A percentile compares a stretch with the other conserved stretches of the same genome.
Evolutionary conservation across 2,888 invertebrate genomes (phyloP).

Genomic region (Cantharis rufa): DNA sequence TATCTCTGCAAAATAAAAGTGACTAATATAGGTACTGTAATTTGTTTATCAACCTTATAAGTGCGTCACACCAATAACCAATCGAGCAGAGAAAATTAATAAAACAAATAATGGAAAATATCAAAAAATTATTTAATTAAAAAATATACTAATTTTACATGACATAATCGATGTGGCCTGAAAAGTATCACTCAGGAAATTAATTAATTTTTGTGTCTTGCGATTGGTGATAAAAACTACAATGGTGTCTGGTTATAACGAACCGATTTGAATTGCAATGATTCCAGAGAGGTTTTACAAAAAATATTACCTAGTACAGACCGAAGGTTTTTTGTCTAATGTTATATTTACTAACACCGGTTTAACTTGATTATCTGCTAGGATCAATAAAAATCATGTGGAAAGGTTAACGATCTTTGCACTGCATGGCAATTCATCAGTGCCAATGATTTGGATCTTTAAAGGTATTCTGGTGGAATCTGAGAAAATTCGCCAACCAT

Average conservation of each 20-base stretch:
- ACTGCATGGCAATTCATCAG: neutral
- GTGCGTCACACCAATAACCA: neutral
- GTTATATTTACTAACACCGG: neutral
- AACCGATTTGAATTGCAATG: too few relatives aligned
- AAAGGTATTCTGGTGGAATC: neutral
- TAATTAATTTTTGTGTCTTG: too few relatives aligned
- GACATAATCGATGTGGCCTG: too few relatives aligned
- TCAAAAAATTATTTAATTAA: neutral
- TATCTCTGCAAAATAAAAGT: neutral
- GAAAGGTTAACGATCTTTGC: neutral
- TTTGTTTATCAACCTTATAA: neutral
- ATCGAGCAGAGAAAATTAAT: neutral
- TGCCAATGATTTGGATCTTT: neutral
- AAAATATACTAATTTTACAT: neutral
- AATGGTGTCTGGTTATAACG: too few relatives aligned
- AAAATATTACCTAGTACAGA: too few relatives aligned
- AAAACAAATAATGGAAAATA: neutral
- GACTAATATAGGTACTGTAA: neutral
- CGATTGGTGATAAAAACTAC: too few relatives aligned
- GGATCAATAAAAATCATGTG: neutral
- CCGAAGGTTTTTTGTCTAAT: neutral
- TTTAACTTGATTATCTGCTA: neutral
- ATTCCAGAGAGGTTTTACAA: too few relatives aligned
- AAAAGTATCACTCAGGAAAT: too few relatives aligned
- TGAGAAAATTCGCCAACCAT: neutral